phyloP scores from a whole-genome alignment of 2,888 invertebrate genomes.

The Ormia ochracea region DNA sequence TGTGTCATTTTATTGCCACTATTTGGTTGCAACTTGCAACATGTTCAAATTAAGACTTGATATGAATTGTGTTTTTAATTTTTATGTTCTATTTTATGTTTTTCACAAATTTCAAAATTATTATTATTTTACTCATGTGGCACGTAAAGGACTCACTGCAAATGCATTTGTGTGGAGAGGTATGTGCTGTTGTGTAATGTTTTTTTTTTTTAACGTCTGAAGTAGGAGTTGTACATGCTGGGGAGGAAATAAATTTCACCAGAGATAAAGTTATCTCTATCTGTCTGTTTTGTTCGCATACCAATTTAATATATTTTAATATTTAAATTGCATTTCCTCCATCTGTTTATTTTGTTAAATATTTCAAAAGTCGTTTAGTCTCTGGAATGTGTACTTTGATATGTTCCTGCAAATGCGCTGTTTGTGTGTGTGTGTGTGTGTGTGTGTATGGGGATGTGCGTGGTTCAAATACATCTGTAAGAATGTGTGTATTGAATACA shows the following conservation, averaged over 20 bases:
- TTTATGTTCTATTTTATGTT: slow-evolving; percentile 47
- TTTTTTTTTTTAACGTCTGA: background rate
- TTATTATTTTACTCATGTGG: slow-evolving; percentile 29
- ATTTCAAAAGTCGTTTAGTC: slow-evolving; percentile 36
- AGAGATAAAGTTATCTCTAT: slow-evolving; percentile 27
- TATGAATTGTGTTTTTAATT: slow-evolving; percentile 52
- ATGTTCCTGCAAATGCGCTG: background rate
- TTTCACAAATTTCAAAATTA: slow-evolving; percentile 35
- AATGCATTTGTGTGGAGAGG: background rate
- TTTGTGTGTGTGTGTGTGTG: background rate
- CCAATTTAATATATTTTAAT: slow-evolving; percentile 49
- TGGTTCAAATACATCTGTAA: background rate
- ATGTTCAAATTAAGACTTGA: slow-evolving; percentile 46
- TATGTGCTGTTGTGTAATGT: background rate
- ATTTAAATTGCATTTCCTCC: slow-evolving; percentile 44
- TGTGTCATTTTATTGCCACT: slow-evolving; percentile 48
- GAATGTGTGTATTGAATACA: background rate
- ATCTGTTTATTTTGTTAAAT: slow-evolving; percentile 49
- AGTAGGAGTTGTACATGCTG: background rate
- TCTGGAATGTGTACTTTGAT: background rate
- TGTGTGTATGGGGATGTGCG: background rate
- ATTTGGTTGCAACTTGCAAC: slow-evolving; percentile 43
- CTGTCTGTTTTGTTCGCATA: background rate
- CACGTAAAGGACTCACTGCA: background rate
- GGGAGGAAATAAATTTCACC: slow-evolving; percentile 23